Percentiles rank a stretch among this genome's conserved stretches.
Conservation (phyloP, 2,888 invertebrate species). For the Eupithecia subumbrata region DNA sequence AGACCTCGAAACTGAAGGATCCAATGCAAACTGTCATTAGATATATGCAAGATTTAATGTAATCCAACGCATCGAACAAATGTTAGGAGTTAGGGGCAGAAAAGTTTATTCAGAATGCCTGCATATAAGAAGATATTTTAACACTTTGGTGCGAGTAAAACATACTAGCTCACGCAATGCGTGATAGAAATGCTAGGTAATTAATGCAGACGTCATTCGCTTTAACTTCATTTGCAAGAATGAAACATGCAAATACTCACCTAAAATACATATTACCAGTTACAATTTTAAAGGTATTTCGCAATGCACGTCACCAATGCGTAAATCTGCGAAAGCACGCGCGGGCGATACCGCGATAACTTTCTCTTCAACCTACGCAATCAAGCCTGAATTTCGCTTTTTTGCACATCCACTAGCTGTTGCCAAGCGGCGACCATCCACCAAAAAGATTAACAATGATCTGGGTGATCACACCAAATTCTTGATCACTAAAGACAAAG, state of each 20-base stretch:
- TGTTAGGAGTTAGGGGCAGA: constrained; percentile 13
- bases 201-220: constrained; percentile 22
- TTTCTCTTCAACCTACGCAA: constrained; percentile 69
- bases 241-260: constrained; percentile 48
- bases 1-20: constrained; percentile 51
- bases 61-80: constrained; percentile 12
- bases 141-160: constrained; percentile 5
- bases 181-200: constrained; percentile 24
- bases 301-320: constrained; percentile 65
- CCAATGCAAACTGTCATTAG: constrained; percentile 36
- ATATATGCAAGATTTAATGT: constrained; percentile 33
- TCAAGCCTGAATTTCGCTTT: constrained; percentile 68
- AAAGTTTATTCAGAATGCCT: constrained; percentile 6
- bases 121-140: constrained; percentile 14
- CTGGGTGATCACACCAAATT: not conserved
- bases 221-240: constrained; percentile 38
- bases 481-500: not conserved
- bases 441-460: not conserved
- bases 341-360: constrained; percentile 60
- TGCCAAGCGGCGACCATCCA: constrained; percentile 30
- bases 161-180: constrained; percentile 11
- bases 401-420: constrained; percentile 54
- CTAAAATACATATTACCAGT: constrained; percentile 50
- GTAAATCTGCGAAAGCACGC: constrained; percentile 62
- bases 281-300: constrained; percentile 55